These are phyloP conservation scores for Dipodomys ordii DNA, from an alignment of 2,113 vertebrate genomes.

Conservation along the genomic window DNA sequence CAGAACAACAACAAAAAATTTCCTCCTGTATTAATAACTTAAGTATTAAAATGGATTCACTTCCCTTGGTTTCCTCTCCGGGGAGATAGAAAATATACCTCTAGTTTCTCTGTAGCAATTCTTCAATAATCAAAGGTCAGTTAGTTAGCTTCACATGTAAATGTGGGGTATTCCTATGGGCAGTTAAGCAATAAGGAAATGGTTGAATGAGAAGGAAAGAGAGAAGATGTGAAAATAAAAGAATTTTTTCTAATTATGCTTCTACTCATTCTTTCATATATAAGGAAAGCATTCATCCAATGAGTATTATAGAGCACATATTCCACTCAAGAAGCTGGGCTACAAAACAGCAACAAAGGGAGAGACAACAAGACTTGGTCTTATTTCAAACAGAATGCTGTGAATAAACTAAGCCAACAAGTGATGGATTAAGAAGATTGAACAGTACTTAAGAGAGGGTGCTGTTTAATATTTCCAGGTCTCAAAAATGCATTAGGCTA, in stretches of 20 bases:
- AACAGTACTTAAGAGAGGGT: neutral
- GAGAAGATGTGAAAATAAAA: neutral
- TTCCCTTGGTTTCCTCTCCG: neutral
- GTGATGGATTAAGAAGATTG: neutral
- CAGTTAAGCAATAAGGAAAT: neutral
- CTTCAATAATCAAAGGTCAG: neutral
- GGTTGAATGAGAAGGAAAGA: neutral
- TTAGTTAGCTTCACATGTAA: neutral
- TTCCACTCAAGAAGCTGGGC: neutral
- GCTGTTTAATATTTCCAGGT: neutral
- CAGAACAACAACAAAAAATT: neutral
- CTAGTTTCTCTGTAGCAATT: neutral
- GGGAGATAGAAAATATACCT: slow-evolving; percentile 26
- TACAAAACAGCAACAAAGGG: neutral
- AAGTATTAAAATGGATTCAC: neutral
- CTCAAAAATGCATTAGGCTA: neutral
- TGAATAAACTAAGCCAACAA: neutral
- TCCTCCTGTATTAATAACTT: neutral
- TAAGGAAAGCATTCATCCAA: neutral
- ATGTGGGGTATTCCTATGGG: neutral
- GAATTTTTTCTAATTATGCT: neutral
- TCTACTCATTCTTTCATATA: slow-evolving; percentile 1
- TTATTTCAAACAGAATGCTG: neutral
- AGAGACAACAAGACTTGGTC: neutral
- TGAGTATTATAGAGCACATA: neutral